Base-by-base conservation (phyloP, 2,888 invertebrate genomes). In the Macrophya annulata region DNA sequence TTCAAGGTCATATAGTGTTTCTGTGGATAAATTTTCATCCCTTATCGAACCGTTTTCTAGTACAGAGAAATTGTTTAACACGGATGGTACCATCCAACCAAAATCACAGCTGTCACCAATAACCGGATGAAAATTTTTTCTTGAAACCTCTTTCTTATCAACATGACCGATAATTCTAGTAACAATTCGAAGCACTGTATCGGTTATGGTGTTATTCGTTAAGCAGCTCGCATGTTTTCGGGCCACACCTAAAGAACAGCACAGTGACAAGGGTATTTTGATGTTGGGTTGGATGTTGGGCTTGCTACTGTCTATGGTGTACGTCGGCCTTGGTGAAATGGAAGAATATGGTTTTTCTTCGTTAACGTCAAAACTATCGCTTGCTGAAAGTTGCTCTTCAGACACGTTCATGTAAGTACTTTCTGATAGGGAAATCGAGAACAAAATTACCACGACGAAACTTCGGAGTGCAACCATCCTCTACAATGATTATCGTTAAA, bases 401-500 rank as follows among this genome's bases (percentile, higher is more conserved):
- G 71, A n/a, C n/a, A 43, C n/a, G 0, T 72, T 15, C 4, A 6
- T 4, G 43, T n/a, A 1, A 6, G 10, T 21, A 8, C 17, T 40
- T 6, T 17, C 43, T 10, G n/a, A 40, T 15, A n/a, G 10, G 2
- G 43, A 37, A 5, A n/a, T 72, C 9, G 40, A 43, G 9, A 40
- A n/a, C 9, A 40, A 21, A 43, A 72, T n/a, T 9, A 71, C 43
- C 8, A 43, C 17, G 3, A 17, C 3, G 17, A 21, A 95, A 17
- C 71, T n/a, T 10, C 17, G 8, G 17, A n/a, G 17, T 72, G 10
- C 71, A 17, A 4, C n/a, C 71, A 72, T 40, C 40, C 9, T 25
- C 2, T 9, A 10, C 12, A 4, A 62, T 12, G 12, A 10, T 25
- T 12, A 25, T 21, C 25, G 25, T 62, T 62, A 10, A 62, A 25